These are phyloP conservation scores for Spea multiplicata DNA, from an alignment of 2,113 vertebrate species.

Conservation along the genomic window DNA sequence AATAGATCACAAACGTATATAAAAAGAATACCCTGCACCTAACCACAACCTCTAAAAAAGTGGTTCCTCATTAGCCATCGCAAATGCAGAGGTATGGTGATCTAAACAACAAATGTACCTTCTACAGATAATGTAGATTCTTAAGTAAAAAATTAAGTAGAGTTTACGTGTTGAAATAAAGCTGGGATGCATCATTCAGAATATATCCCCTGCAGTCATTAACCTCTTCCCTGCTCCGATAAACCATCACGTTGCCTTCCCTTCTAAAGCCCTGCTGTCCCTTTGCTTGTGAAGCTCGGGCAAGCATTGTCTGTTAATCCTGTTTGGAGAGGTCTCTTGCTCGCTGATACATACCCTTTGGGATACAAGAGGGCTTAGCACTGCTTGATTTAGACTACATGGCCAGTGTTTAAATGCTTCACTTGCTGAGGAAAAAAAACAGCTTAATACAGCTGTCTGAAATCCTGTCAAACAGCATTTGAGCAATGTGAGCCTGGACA, in stretches of 20 bases:
- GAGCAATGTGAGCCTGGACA: constrained; percentile 15
- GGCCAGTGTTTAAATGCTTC: constrained; percentile 49
- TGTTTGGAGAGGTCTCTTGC: constrained; percentile 47
- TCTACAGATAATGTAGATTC: too few species aligned
- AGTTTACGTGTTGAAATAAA: too few species aligned
- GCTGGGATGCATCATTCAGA: too few species aligned
- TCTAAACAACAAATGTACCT: too few species aligned
- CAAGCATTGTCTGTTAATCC: constrained; percentile 43
- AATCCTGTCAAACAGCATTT: constrained; percentile 45
- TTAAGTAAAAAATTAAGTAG: too few species aligned
- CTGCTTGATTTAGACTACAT: constrained; percentile 50
- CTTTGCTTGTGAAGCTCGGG: constrained; percentile 38
- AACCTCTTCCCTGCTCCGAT: not conserved
- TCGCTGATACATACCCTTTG: constrained; percentile 47
- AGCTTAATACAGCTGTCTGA: constrained; percentile 47
- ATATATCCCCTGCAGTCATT: constrained; percentile 3
- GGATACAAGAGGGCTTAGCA: constrained; percentile 50
- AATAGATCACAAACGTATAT: too few species aligned
- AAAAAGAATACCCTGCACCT: too few species aligned
- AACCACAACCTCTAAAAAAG: too few species aligned
- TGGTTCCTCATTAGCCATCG: too few species aligned
- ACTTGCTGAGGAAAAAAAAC: constrained; percentile 40
- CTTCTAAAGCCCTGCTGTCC: constrained; percentile 30
- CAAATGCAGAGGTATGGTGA: too few species aligned
- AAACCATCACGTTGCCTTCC: not conserved